Evolutionary conservation across 2,113 vertebrate species (phyloP).

Genomic region (Capreolus pygargus): DNA sequence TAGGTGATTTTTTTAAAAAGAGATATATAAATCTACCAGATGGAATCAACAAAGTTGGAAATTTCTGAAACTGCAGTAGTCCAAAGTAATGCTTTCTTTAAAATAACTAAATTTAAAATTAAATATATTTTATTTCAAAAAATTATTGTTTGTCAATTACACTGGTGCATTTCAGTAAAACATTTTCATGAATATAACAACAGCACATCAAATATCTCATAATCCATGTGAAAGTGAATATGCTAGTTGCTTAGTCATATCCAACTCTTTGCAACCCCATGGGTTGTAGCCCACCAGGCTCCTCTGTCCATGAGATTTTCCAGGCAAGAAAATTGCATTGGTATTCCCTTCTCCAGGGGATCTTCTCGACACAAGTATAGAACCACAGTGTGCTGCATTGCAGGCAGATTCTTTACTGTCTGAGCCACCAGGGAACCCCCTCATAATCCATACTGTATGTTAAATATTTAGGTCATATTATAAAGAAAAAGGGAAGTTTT

Average conservation of each 20-base stretch:
- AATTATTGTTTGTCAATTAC: neutral
- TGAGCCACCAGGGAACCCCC: neutral
- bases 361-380: neutral
- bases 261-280: neutral
- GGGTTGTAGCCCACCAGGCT: neutral
- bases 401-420: neutral
- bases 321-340: neutral
- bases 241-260: neutral
- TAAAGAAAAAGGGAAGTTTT: neutral
- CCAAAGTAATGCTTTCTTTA: neutral
- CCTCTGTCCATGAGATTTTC: neutral
- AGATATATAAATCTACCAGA: neutral
- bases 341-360: neutral
- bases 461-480: neutral
- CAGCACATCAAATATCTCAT: neutral
- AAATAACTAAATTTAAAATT: constrained; percentile 39
- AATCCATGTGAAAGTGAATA: neutral
- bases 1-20: neutral
- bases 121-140: constrained; percentile 16
- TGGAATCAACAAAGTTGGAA: constrained; percentile 17
- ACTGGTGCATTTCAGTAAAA: neutral
- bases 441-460: neutral
- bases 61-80: neutral
- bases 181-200: neutral
- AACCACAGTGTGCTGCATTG: neutral